Conservation (phyloP, 1,140 invertebrate genomes). For the Mizuhopecten yessoensis region DNA sequence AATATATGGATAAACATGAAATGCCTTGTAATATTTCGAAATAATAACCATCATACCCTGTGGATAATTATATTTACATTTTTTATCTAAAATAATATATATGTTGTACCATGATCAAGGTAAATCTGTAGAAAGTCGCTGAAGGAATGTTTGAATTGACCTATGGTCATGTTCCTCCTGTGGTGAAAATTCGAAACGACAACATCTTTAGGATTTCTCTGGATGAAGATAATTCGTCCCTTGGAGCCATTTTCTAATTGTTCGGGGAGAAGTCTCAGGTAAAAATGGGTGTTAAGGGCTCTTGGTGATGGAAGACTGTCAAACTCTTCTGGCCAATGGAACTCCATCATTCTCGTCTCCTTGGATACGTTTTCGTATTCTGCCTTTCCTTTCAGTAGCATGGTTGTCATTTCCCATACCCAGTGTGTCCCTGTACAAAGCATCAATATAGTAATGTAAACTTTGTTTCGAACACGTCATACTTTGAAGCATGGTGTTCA, state of each 20-base stretch:
- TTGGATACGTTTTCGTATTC: constrained; percentile 36
- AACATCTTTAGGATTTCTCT: constrained; percentile 71
- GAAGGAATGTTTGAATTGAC: constrained; percentile 41
- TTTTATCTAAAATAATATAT: too few relatives aligned
- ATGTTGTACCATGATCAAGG: background rate
- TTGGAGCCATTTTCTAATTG: constrained; percentile 59
- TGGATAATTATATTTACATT: too few relatives aligned
- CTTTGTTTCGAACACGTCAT: too few relatives aligned
- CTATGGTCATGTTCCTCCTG: background rate
- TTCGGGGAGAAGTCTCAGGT: constrained; percentile 48
- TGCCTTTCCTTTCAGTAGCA: constrained; percentile 44
- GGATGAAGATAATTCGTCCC: constrained; percentile 65
- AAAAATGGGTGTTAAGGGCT: constrained; percentile 69
- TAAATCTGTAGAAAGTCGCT: constrained; percentile 45
- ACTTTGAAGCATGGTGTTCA: too few relatives aligned
- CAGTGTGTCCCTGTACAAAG: constrained; percentile 53
- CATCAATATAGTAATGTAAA: too few relatives aligned
- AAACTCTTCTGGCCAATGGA: constrained; percentile 45
- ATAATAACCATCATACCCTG: too few relatives aligned
- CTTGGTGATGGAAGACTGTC: constrained; percentile 61
- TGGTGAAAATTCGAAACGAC: constrained; percentile 69
- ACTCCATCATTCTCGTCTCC: constrained; percentile 41
- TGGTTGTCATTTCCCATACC: constrained; percentile 52
- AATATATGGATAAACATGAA: too few relatives aligned
- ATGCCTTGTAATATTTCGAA: too few relatives aligned